Base-by-base conservation (phyloP, 1,140 invertebrate genomes). In the Cataglyphis hispanica region DNA sequence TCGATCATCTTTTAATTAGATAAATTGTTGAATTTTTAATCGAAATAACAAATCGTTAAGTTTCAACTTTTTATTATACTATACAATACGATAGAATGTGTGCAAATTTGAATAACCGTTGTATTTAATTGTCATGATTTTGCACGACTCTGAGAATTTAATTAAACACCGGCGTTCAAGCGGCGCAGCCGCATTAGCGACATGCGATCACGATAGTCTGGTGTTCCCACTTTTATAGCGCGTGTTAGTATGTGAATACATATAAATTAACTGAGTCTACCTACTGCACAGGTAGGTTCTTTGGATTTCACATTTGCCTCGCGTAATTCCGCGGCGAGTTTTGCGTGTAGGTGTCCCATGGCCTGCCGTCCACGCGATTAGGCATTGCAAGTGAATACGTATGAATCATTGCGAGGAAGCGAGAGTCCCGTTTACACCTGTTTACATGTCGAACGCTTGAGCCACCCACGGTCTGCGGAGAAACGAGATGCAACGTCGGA, bases 351-450 rank as follows among this genome's bases (percentile, higher is more conserved):
- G 40, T 75, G 87, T 84, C 50, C 16, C 50, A 34, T 40, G 37
- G 11, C 2, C 34, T 76, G 53, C 25, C 66, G n/a, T 4, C 22
- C 19, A 19, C 27, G 46, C 78, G 76, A 88, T 89, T 86, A 89
- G 56, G 63, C 84, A 10, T 25, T 64, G 58, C 46, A 77, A 53
- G 43, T 60, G 56, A 43, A 50, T 81, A 69, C 76, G 58, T 77
- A 67, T 67, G 87, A 84, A 87, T 86, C 87, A 86, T 89, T 66
- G 60, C 37, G 85, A 37, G 46, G 60, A 69, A 66, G 58, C 69
- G 25, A 46, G 50, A 40, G 69, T 77, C 76, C 50, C 86, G 85
- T 70, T 67, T 89, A 91, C 90, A 91, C 90, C 90, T 91, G 89
- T 89, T 91, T 89, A 91, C 87, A 81, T 34, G 70, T 46, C 74